These are phyloP conservation scores for Axinella damicornis DNA, from an alignment of 37 sponge, comb jelly and placozoan species.

Conservation along the genomic window DNA sequence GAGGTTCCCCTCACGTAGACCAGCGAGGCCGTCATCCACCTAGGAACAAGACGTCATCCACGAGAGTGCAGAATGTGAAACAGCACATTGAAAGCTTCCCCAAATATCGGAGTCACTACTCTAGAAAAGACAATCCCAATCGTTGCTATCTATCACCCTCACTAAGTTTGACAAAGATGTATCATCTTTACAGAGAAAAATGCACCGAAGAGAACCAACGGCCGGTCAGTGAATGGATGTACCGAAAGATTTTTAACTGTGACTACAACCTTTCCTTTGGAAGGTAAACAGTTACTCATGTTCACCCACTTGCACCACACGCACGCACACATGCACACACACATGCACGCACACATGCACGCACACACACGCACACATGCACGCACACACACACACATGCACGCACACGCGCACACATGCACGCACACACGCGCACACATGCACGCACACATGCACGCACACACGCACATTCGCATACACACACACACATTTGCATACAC, in stretches of 20 bases:
- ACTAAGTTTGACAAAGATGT: neutral
- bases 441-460: no score
- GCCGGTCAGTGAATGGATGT: constrained; percentile 1
- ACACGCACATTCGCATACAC: no score
- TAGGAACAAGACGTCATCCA: constrained; percentile 15
- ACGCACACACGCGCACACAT: no score
- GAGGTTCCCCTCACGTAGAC: constrained; percentile 17
- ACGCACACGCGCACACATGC: no score
- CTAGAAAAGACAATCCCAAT: constrained; percentile 41
- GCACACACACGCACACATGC: no score
- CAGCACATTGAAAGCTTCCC: constrained; percentile 55
- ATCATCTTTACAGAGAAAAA: neutral
- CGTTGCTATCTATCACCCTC: constrained; percentile 5
- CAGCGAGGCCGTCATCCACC: constrained; percentile 34
- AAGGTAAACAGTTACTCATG: neutral
- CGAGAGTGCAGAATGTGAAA: constrained; percentile 4
- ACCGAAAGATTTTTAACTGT: neutral
- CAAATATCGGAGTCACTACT: constrained; percentile 41
- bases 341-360: no score
- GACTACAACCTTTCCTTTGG: no score
- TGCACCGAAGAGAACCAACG: neutral
- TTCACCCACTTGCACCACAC: no score
- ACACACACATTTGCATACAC: no score
- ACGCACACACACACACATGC: no score
- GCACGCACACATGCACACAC: no score